Evolutionary conservation across 2,888 invertebrate genomes (phyloP), one percentile per base, ranked within the genome.

Genomic region (Coelopa pilipes): DNA sequence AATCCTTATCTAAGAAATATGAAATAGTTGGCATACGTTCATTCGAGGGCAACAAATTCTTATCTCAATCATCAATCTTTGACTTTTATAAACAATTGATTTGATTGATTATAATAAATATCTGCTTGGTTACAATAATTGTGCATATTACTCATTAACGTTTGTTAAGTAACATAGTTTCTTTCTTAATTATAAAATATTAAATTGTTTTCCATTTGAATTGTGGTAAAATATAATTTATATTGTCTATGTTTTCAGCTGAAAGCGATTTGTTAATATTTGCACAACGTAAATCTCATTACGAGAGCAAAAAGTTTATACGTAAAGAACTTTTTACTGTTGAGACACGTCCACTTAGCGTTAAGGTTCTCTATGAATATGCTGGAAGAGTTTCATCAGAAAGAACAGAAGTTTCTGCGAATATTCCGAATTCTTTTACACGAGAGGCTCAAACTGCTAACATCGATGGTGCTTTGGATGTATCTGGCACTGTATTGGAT

Each of bases 181-280:
- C 2, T 34, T 34, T 34, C 7, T 34, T 34, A 7, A 34, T 34
- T 34, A 34, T 34, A 4, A 2, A 34, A 34, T 7, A 34, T 34
- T 34, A 2, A 34, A 34, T 7, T 34, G 34, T 34, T 34, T 34
- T 34, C 4, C 7, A 4, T 4, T 34, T 7, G 34, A 34, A 34
- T 34, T 34, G 34, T 34, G 2, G 3, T 53, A 7, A 53, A 53
- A 15, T 53, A n/a, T 53, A 4, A 9, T 53, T 53, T 53, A 7
- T 62, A 34, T 62, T 62, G 34, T 24, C 34, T 17, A 21, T 60
- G 24, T 60, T 60, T 92, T 70, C 92, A 96, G 96, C 96, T 88
- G 96, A 96, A 90, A 94, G 96, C 85, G 95, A 96, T 90, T 93
- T 97, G 89, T 93, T 93, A 84, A 92, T 93, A 86, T 96, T 96